A percentile compares a stretch with the other conserved stretches of the same genome.
Evolutionary conservation across 2,113 vertebrate species (phyloP).

Genomic region (Noctilio leporinus): DNA sequence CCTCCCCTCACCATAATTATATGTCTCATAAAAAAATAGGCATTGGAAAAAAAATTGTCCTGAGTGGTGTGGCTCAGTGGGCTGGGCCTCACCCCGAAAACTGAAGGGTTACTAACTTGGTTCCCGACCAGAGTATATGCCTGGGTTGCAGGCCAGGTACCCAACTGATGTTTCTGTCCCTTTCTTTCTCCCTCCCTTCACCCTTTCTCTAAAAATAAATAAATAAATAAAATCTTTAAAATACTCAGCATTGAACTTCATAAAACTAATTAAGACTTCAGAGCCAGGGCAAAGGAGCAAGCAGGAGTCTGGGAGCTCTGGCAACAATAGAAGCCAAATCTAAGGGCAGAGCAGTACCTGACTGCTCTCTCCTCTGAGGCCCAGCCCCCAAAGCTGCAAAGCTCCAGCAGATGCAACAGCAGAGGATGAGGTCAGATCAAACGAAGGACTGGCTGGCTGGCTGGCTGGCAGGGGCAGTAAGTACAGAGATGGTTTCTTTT

Average conservation of each 20-base stretch:
- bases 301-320: not conserved
- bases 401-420: not conserved
- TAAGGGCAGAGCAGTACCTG: constrained; percentile 32
- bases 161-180: too few species aligned
- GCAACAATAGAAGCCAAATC: not conserved
- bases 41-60: too few species aligned
- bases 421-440: not conserved
- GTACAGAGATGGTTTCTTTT: not conserved
- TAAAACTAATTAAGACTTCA: constrained; percentile 70
- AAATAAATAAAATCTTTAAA: too few species aligned
- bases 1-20: constrained; percentile 73
- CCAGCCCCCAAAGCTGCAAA: not conserved
- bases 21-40: constrained; percentile 76
- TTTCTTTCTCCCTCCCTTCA: too few species aligned
- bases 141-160: too few species aligned
- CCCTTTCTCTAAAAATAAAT: too few species aligned
- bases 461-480: not conserved
- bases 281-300: constrained; percentile 9
- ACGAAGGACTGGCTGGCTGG: not conserved
- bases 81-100: too few species aligned
- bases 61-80: too few species aligned
- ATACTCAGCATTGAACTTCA: constrained; percentile 75
- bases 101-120: too few species aligned
- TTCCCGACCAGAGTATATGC: too few species aligned
- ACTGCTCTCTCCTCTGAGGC: not conserved